Evolutionary conservation across 1,140 invertebrate genomes (phyloP).

Genomic region (Episyrphus balteatus): DNA sequence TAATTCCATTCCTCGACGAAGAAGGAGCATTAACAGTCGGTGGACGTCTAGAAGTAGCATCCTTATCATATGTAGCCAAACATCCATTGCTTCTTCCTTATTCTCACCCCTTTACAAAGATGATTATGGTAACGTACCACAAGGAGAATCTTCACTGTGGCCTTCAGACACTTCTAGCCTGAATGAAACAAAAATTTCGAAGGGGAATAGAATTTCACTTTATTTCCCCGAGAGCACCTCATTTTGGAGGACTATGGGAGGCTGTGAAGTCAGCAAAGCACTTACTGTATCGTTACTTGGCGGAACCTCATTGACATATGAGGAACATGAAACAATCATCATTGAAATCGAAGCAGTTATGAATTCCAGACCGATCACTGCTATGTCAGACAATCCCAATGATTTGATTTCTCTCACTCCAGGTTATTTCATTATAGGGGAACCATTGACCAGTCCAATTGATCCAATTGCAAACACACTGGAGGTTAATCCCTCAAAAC

Average conservation of each 20-base stretch:
- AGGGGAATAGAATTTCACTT: conserved; percentile 10
- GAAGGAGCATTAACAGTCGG: conserved; percentile 32
- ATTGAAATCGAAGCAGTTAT: conserved; percentile 16
- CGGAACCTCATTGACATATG: too few species aligned
- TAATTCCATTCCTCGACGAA: conserved; percentile 34
- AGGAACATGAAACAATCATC: conserved; percentile 10
- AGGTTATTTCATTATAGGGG: too few species aligned
- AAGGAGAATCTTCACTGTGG: conserved; percentile 18
- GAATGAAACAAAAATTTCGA: conserved; percentile 10
- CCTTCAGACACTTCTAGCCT: conserved; percentile 14
- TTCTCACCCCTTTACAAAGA: not conserved
- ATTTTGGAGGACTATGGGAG: too few species aligned
- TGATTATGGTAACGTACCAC: conserved; percentile 10
- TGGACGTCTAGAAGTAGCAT: conserved; percentile 25
- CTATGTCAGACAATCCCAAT: too few species aligned
- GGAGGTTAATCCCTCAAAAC: too few species aligned
- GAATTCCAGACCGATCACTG: conserved; percentile 15
- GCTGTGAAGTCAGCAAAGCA: too few species aligned
- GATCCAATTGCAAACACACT: too few species aligned
- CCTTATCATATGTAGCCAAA: conserved; percentile 21
- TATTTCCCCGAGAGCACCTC: too few species aligned
- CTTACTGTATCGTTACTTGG: too few species aligned
- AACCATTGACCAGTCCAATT: too few species aligned
- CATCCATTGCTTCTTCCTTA: too few species aligned
- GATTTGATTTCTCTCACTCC: too few species aligned